These are phyloP conservation scores for Peromyscus aztecus DNA, from an alignment of 2,797 vertebrate genomes.

Conservation along the genomic window DNA sequence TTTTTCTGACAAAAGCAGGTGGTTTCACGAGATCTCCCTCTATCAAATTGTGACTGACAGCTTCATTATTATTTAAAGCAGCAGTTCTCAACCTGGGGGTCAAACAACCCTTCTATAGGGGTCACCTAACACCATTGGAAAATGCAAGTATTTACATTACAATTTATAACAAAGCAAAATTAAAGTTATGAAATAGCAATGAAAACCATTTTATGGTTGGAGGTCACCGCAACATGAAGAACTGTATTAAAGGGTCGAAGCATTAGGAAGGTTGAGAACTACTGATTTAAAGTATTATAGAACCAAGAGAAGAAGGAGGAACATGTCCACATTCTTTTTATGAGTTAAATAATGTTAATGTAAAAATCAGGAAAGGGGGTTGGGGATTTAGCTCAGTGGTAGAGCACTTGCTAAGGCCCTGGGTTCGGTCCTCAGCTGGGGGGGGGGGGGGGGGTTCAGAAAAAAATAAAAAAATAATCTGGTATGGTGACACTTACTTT, in stretches of 20 bases:
- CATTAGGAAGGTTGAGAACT: neutral
- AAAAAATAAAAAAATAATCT: neutral
- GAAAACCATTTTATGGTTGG: neutral
- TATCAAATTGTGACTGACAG: neutral
- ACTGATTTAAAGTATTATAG: neutral
- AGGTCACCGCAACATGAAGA: neutral
- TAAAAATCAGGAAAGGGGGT: slow-evolving; percentile 27
- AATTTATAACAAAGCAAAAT: neutral
- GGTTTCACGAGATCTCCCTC: neutral
- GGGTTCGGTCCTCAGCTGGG: too few relatives aligned
- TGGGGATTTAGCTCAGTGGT: too few relatives aligned
- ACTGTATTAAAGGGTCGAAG: neutral
- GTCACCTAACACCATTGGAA: neutral
- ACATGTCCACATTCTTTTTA: neutral
- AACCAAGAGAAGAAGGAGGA: neutral
- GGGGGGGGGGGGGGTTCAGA: too few relatives aligned
- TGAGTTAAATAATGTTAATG: neutral
- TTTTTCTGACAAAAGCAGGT: neutral
- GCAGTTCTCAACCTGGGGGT: neutral
- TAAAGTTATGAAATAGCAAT: neutral
- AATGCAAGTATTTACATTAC: neutral
- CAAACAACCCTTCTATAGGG: neutral
- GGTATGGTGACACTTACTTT: neutral
- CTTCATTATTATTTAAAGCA: neutral
- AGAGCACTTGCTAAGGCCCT: too few relatives aligned